Conservation (phyloP, 2,888 invertebrate species). For the Zygothrica quintamaculata region DNA sequence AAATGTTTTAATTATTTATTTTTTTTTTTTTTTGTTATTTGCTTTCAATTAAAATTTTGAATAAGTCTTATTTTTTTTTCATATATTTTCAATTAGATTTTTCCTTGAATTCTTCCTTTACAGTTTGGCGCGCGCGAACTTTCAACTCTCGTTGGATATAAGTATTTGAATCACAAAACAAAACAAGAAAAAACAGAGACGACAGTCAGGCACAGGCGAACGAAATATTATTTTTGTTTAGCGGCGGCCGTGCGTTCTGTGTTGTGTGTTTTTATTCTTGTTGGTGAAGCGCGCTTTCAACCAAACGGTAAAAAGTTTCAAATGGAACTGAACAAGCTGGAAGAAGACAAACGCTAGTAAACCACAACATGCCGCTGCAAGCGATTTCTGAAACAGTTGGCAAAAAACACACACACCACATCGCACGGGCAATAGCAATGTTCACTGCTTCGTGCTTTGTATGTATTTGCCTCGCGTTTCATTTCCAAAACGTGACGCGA, state of each 20-base stretch:
- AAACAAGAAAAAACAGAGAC: slow-evolving; percentile 60
- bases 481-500: slow-evolving; percentile 30
- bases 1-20: slow-evolving; percentile 8
- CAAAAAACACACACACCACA: slow-evolving; percentile 16
- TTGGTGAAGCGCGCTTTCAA: slow-evolving; percentile 59
- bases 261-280: slow-evolving; percentile 23
- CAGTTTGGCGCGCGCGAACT: slow-evolving; percentile 58
- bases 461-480: slow-evolving; percentile 28
- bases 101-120: slow-evolving; percentile 34
- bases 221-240: slow-evolving; percentile 26
- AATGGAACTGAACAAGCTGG: slow-evolving; percentile 52
- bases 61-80: slow-evolving; percentile 17
- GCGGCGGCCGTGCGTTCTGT: slow-evolving; percentile 34
- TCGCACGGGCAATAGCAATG: neutral
- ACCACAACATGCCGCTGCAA: slow-evolving; percentile 21
- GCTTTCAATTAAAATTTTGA: neutral
- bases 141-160: slow-evolving; percentile 23
- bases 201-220: slow-evolving; percentile 28
- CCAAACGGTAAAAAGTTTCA: slow-evolving; percentile 75
- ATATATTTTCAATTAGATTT: neutral
- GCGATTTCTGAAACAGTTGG: slow-evolving; percentile 8
- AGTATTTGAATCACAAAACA: slow-evolving; percentile 34
- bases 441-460: neutral
- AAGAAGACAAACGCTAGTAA: slow-evolving; percentile 31
- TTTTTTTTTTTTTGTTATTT: slow-evolving; percentile 9